Conservation (phyloP, 1,140 invertebrate genomes). For the Meloidogyne floridensis region DNA sequence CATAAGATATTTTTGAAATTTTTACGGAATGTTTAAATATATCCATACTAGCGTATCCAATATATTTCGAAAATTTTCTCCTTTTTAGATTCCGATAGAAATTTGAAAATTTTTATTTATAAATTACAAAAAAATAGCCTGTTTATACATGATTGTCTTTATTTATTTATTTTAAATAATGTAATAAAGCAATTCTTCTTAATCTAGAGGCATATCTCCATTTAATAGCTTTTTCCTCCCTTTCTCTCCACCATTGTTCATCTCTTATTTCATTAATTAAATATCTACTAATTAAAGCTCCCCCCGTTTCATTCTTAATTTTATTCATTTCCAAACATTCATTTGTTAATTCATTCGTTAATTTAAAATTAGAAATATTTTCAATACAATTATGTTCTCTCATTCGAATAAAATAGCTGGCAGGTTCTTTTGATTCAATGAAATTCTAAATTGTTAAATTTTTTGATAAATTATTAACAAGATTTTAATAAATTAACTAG, state of each 20-base stretch:
- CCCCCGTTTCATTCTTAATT: neutral
- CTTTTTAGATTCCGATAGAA: too few species aligned
- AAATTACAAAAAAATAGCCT: too few species aligned
- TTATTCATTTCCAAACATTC: constrained; percentile 1
- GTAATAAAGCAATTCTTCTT: constrained; percentile 7
- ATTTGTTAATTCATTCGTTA: constrained; percentile 1
- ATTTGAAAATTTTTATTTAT: too few species aligned
- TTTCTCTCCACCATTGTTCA: neutral
- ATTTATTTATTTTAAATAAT: neutral
- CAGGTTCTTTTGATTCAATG: constrained; percentile 8
- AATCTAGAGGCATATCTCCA: neutral
- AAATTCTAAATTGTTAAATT: neutral
- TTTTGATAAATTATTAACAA: neutral
- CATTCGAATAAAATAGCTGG: neutral
- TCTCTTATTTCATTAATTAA: neutral
- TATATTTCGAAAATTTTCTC: too few species aligned
- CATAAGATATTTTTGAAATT: too few species aligned
- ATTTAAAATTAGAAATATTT: constrained; percentile 8
- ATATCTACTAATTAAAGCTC: constrained; percentile 6
- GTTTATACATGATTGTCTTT: too few species aligned
- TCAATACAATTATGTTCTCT: neutral
- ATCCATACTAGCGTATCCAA: too few species aligned
- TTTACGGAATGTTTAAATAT: too few species aligned
- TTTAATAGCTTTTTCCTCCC: constrained; percentile 9
- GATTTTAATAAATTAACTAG: neutral